Base-by-base conservation (phyloP, 1,140 invertebrate genomes). In the Pachypsylla venusta region DNA sequence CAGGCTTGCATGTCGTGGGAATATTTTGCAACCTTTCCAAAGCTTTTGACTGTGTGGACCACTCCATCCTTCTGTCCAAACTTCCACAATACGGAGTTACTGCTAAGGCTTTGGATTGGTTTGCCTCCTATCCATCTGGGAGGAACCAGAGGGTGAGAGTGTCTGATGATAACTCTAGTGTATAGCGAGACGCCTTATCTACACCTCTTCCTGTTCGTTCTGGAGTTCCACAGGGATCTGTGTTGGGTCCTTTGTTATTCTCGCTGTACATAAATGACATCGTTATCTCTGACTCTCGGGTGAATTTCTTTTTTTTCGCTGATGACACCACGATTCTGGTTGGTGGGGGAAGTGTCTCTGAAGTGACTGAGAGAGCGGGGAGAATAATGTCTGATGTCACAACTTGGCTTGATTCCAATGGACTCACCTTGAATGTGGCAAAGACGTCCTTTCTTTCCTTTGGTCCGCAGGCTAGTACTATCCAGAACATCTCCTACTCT, bases 21-120 rank as follows among this genome's bases (percentile, higher is more conserved):
- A 39, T 62, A 13, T 60, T 57, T 30, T 57, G 56, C 5, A 58
- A 62, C 25, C 16, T 62, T 13, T 20, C 16, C 7, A 57, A 57
- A 25, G 59, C 59, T 13, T 62, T 62, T 54, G 55, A 62, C 19
- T 53, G 28, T 12, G 55, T 62, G 1, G 40, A 62, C 56, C 59
- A 40, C 19, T 19, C 22, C 2, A 35, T 61, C 26, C 27, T 62
- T 10, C 22, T 62, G 40, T 35, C 56, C 1, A 62, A 57, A 54
- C 13, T 62, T 16, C 20, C 19, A 19, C 42, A 30, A 13, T 28
- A 35, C 13, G 55, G 55, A 19, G 35, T 62, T 4, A 27, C 42
- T 30, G 59, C 40, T 25, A 27, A 1, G 16, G 30, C 14, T 24
- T 25, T 56, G 28, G 39, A 35, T 2, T 62, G 58, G 42, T 60